These are phyloP conservation scores for Tupiocoris notatus DNA, from an alignment of 2,888 invertebrate genomes.

Conservation along the genomic window DNA sequence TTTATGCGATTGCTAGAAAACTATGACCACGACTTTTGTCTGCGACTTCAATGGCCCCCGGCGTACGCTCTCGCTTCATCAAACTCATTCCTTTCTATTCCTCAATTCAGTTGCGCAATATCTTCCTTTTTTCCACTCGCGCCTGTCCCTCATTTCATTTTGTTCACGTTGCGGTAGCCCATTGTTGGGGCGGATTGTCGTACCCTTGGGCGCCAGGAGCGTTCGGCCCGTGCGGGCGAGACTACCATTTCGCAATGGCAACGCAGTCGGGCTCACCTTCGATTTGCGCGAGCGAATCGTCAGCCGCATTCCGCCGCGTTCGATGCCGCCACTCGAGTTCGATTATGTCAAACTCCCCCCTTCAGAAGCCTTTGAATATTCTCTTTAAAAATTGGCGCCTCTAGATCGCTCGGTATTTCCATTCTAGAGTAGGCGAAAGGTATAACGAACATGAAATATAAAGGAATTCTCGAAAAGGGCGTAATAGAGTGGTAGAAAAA, in stretches of 20 bases:
- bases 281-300: background rate
- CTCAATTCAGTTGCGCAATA: background rate
- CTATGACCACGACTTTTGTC: background rate
- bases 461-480: too few relatives aligned
- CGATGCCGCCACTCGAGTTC: background rate
- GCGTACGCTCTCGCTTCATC: background rate
- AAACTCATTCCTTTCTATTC: background rate
- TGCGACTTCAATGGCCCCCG: background rate
- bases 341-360: too few relatives aligned
- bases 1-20: too few relatives aligned
- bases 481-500: too few relatives aligned
- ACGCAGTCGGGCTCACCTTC: background rate
- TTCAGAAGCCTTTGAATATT: too few relatives aligned
- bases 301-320: background rate
- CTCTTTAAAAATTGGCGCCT: too few relatives aligned
- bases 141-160: background rate
- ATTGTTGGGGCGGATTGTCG: background rate
- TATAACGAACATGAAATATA: too few relatives aligned
- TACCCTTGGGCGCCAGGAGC: background rate
- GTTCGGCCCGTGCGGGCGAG: background rate
- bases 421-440: too few relatives aligned
- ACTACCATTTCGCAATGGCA: background rate
- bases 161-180: background rate
- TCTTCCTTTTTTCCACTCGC: background rate
- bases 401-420: too few relatives aligned